Percentiles rank a stretch among this genome's conserved stretches.
phyloP scores from a whole-genome alignment of 2,888 invertebrate genomes.

The Caenorhabditis zanzibari region DNA sequence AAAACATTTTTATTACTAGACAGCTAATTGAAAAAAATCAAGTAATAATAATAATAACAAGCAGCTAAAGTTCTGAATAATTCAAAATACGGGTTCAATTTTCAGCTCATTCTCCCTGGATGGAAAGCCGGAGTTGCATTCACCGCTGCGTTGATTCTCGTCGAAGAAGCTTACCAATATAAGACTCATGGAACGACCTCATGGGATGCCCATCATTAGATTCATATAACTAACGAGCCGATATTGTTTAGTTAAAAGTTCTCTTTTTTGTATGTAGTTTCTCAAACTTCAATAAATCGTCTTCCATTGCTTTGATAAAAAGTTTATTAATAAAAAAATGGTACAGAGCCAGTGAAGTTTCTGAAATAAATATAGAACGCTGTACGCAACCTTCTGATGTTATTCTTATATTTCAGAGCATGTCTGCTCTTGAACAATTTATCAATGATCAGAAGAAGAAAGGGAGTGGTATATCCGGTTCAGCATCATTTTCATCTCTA shows the following conservation, averaged over 20 bases:
- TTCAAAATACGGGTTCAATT: not conserved
- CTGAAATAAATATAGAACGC: not conserved
- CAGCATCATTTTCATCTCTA: conserved; percentile 71
- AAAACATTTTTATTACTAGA: too few species aligned
- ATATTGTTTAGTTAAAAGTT: conserved; percentile 39
- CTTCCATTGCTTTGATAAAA: not conserved
- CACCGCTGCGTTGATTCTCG: conserved; percentile 77
- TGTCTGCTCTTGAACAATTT: conserved; percentile 82
- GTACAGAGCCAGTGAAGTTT: conserved; percentile 13
- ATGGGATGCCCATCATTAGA: conserved; percentile 78
- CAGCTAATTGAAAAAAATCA: too few species aligned
- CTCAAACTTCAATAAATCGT: conserved; percentile 38
- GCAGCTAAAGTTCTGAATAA: too few species aligned
- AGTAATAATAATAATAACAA: too few species aligned
- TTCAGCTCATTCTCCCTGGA: conserved; percentile 77
- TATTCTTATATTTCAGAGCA: conserved; percentile 40
- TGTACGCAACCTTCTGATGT: not conserved
- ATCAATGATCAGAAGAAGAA: conserved; percentile 82
- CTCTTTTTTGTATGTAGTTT: conserved; percentile 48
- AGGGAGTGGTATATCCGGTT: conserved; percentile 55
- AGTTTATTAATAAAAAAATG: not conserved
- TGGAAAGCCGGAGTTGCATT: conserved; percentile 78
- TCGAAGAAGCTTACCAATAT: conserved; percentile 80
- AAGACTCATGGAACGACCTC: conserved; percentile 79
- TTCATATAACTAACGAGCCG: conserved; percentile 13